phyloP scores from a whole-genome alignment of 2,888 invertebrate genomes.

The Yponomeuta malinellus region DNA sequence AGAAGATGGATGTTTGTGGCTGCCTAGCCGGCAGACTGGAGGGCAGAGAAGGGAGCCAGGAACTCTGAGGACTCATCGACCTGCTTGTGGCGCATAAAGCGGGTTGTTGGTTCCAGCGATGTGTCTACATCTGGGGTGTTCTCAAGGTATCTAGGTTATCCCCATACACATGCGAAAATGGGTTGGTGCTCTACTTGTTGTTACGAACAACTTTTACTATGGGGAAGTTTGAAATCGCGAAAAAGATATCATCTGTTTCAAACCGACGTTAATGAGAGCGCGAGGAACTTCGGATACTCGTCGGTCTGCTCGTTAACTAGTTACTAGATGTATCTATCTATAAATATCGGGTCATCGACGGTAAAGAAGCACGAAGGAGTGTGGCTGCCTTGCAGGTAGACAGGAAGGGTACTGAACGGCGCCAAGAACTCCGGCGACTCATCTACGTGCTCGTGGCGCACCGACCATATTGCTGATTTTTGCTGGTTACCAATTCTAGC shows the following conservation, averaged over 20 bases:
- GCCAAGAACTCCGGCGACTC: constrained; percentile 75
- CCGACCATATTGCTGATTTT: too few relatives aligned
- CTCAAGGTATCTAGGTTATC: too few relatives aligned
- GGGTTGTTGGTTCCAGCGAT: too few relatives aligned
- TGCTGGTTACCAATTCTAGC: too few relatives aligned
- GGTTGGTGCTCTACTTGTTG: too few relatives aligned
- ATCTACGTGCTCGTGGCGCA: too few relatives aligned
- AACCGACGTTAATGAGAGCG: constrained; percentile 33
- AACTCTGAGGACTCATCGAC: constrained; percentile 78
- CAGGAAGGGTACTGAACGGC: constrained; percentile 87
- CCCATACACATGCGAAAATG: too few relatives aligned
- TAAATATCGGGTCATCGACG: constrained; percentile 82
- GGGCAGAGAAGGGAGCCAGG: constrained; percentile 66
- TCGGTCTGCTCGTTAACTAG: not conserved
- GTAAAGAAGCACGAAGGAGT: constrained; percentile 94
- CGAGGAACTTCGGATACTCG: constrained; percentile 83
- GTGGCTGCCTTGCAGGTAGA: constrained; percentile 93
- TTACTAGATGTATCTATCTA: not conserved
- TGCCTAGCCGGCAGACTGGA: constrained; percentile 80
- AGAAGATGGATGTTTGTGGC: constrained; percentile 98
- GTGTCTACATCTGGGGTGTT: too few relatives aligned
- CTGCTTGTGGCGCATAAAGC: too few relatives aligned
- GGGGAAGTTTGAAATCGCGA: too few relatives aligned
- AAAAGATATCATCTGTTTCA: too few relatives aligned
- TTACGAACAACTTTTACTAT: too few relatives aligned